Evolutionary conservation across 1,140 invertebrate genomes (phyloP), one percentile per base, ranked within the genome.

Genomic region (Drosophila mauritiana): DNA sequence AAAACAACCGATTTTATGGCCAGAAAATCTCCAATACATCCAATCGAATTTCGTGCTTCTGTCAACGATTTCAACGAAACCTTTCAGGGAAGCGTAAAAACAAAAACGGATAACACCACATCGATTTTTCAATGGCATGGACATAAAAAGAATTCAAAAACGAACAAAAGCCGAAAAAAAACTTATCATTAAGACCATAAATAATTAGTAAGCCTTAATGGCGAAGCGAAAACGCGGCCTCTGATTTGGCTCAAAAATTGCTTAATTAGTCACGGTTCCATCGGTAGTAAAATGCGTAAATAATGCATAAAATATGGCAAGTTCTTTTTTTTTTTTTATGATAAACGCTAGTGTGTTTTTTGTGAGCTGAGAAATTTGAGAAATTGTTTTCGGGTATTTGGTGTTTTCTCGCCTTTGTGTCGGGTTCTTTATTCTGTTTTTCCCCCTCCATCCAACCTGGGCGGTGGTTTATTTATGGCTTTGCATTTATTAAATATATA

Each of bases 381-480:
- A 86, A 61, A 88, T 88, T 68, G 55, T 59, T 76, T 75, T 75
- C 22, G 58, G 40, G 45, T 51, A 49, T 55, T 62, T 51, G n/a
- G 27, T 51, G 43, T 62, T 45, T 40, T 48, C 34, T 68, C 72
- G 59, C 36, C 39, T 63, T 68, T 52, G 58, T 48, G 20, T 52
- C 43, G 58, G 65, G 58, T 81, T 85, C 54, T 85, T 82, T 82
- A 78, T 85, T 82, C 78, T 11, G 10, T 82, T 48, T 46, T 36
- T 39, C 37, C 42, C 11, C 40, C 12, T 6, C 34, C 40, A 13
- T 12, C 37, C 51, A 45, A 86, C 82, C 75, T 86, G 82, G 83
- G 58, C 83, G 65, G 68, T 75, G 83, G 80, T 88, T 88, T 89
- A 88, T 88, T 88, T 88, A 88, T 88, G 79, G 84, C 76, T 88